phyloP scores from a whole-genome alignment of 92 coral and sea anemone genomes.

The Virgularia gustaviana region DNA sequence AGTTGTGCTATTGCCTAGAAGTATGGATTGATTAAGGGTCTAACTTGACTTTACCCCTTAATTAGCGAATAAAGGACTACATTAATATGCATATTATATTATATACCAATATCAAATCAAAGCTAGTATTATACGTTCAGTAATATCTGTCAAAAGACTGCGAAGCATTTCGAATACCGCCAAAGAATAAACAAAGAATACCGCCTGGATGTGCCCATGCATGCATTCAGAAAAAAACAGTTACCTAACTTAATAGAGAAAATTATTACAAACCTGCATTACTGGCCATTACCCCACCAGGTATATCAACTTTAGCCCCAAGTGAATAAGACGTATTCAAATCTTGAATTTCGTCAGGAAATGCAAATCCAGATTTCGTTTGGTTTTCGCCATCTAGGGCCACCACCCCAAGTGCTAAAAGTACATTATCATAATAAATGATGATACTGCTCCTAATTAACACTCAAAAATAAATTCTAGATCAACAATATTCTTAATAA shows the following conservation, averaged over 20 bases:
- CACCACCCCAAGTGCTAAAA: conserved; percentile 26
- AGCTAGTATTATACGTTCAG: not conserved
- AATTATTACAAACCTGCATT: conserved; percentile 6
- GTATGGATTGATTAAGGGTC: too few relatives aligned
- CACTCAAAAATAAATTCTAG: too few relatives aligned
- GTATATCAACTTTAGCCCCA: conserved; percentile 18
- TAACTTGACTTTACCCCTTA: too few relatives aligned
- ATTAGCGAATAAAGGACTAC: too few relatives aligned
- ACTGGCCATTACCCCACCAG: not conserved
- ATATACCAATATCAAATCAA: not conserved
- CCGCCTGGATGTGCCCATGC: too few relatives aligned
- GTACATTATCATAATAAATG: not conserved
- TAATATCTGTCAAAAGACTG: too few relatives aligned
- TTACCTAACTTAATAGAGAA: too few relatives aligned
- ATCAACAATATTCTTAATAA: too few relatives aligned
- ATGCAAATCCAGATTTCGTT: not conserved
- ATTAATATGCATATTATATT: not conserved
- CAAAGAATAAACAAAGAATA: too few relatives aligned
- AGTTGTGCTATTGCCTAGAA: conserved; percentile 6
- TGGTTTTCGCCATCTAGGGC: not conserved
- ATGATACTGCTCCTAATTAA: not conserved
- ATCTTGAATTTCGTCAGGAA: conserved; percentile 20
- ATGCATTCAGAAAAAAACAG: too few relatives aligned
- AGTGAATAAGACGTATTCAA: conserved; percentile 11
- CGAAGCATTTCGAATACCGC: too few relatives aligned